Conservation (phyloP, 1,140 invertebrate genomes). For the Bombus affinis region DNA sequence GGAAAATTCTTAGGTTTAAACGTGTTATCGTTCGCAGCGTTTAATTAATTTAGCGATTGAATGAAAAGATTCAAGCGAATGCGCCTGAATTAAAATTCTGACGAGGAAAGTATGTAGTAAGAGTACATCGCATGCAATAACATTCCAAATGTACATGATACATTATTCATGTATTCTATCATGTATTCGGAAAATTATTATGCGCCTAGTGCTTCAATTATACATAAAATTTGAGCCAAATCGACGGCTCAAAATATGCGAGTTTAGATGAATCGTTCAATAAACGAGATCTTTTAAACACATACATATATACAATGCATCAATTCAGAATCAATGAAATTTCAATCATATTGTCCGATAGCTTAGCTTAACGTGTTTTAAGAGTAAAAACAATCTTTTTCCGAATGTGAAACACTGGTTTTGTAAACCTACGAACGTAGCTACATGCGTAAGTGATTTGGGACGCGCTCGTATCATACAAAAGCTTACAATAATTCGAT, state of each 20-base stretch:
- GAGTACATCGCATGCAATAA: background rate
- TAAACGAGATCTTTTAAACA: background rate
- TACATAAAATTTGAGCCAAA: background rate
- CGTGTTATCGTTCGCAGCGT: background rate
- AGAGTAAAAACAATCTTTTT: conserved; percentile 45
- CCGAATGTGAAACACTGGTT: background rate
- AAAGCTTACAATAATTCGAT: conserved; percentile 61
- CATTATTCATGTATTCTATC: background rate
- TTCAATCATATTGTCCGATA: background rate
- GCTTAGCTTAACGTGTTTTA: conserved; percentile 13
- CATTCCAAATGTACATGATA: background rate
- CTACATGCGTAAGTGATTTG: conserved; percentile 25
- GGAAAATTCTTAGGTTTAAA: background rate
- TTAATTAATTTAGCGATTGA: background rate
- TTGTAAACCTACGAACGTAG: conserved; percentile 15
- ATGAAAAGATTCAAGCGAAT: background rate
- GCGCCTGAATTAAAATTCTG: background rate
- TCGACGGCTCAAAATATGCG: background rate
- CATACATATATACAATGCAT: conserved; percentile 17
- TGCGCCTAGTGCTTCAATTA: background rate
- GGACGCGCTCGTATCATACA: conserved; percentile 58
- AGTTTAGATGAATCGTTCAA: background rate
- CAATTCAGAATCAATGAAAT: background rate
- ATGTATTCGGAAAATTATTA: background rate
- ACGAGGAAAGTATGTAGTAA: background rate